Base-by-base conservation (phyloP, 2,797 vertebrate species). In the Columba guinea region DNA sequence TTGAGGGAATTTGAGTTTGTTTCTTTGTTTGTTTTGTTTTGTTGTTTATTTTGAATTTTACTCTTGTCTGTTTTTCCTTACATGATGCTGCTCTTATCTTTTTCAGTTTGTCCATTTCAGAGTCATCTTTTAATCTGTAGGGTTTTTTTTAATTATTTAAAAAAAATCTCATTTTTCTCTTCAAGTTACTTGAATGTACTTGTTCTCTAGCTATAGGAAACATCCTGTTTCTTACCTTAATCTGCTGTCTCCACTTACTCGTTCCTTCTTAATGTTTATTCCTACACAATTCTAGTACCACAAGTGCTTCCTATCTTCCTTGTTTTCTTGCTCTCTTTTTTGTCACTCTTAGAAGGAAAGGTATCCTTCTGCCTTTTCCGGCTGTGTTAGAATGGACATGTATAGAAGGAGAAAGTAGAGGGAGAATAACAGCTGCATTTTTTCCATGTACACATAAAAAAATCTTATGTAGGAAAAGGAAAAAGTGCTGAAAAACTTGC, bases 1-100 rank as follows among this genome's bases (percentile, higher is more conserved):
- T 76, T 67, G 3, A 7, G 4, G 20, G 5, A 53, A 39, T 32
- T 44, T 12, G 1, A 1, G 8, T 60, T 67, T 52, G 2, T n/a
- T 52, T 20, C 0, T 13, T 51, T 44, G 0, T 20, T 37, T 55
- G 4, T 27, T 76, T 5, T 70, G 2, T 4, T 56, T 44, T 87
- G 3, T 5, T 86, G 13, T 58, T 81, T 35, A 39, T 28, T 84
- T 87, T 83, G 44, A 51, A 63, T 82, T 79, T 65, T 69, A 71
- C 8, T 8, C 26, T 81, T 56, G 27, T 28, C 10, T 53, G 1
- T 28, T 89, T 62, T 87, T 80, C 13, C 15, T 65, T 59, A 53
- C 13, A 48, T 16, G 19, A 53, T 27, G n/a, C 7, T 2, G 0
- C 26, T 81, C 18, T 49, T 39, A 24, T 89, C 6, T 35, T 68